phyloP scores from a whole-genome alignment of 2,888 invertebrate species.

The Opisthograptis luteolata region DNA sequence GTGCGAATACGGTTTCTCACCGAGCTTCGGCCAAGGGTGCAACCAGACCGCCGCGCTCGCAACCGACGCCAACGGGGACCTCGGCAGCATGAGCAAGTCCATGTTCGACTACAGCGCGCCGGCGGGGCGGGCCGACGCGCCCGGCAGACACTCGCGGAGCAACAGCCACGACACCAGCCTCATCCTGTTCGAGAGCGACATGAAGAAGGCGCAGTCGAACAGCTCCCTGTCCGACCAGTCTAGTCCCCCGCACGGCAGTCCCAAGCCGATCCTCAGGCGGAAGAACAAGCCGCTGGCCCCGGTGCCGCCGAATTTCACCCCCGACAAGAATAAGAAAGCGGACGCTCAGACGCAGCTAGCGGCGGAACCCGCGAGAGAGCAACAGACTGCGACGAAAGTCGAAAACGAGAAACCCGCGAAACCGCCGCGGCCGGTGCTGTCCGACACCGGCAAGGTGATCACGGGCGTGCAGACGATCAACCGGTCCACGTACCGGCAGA shows the following conservation, averaged over 20 bases:
- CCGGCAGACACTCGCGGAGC: conserved; percentile 81
- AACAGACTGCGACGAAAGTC: conserved; percentile 50
- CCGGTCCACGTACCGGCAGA: conserved; percentile 82
- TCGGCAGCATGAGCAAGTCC: conserved; percentile 70
- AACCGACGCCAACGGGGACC: conserved; percentile 74
- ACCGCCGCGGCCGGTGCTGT: conserved; percentile 85
- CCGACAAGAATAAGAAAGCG: conserved; percentile 71
- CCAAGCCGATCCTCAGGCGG: conserved; percentile 88
- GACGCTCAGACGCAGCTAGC: conserved; percentile 51
- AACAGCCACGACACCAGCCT: conserved; percentile 85
- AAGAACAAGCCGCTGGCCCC: conserved; percentile 91
- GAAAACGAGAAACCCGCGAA: conserved; percentile 84
- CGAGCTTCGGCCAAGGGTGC: conserved; percentile 68
- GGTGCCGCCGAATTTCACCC: conserved; percentile 86
- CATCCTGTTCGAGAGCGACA: conserved; percentile 75
- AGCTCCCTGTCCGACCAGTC: conserved; percentile 87
- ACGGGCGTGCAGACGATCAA: conserved; percentile 85
- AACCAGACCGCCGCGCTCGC: conserved; percentile 72
- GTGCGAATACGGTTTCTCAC: conserved; percentile 73
- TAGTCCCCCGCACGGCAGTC: conserved; percentile 90
- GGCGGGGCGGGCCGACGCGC: conserved; percentile 24
- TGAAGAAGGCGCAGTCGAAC: conserved; percentile 86
- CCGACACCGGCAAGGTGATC: conserved; percentile 76
- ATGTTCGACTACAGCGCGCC: conserved; percentile 63
- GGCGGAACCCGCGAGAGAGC: conserved; percentile 41